Evolutionary conservation across 2,888 invertebrate species (phyloP).

Genomic region (Caenorhabditis sp.): DNA sequence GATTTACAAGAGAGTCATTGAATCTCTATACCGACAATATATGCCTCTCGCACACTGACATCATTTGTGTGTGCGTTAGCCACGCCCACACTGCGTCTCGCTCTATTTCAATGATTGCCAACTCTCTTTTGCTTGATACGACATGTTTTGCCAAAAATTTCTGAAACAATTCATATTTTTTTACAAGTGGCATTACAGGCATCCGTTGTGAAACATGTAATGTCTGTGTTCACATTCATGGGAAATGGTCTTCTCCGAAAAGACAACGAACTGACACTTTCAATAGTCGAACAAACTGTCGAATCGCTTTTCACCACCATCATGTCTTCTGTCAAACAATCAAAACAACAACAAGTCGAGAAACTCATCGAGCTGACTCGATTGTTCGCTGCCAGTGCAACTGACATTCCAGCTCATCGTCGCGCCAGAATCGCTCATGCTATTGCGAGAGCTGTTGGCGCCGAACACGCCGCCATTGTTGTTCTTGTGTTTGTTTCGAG

Average conservation of each 20-base stretch:
- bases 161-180: too few species aligned
- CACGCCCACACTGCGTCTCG: too few species aligned
- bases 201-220: slow-evolving; percentile 88
- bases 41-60: too few species aligned
- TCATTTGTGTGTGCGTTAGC: too few species aligned
- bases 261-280: slow-evolving; percentile 66
- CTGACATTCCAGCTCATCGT: slow-evolving; percentile 92
- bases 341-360: slow-evolving; percentile 20
- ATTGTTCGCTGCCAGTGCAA: slow-evolving; percentile 88
- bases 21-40: too few species aligned
- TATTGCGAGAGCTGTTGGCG: slow-evolving; percentile 54
- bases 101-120: too few species aligned
- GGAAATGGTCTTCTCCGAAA: slow-evolving; percentile 83
- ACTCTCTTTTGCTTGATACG: too few species aligned
- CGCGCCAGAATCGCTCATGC: slow-evolving; percentile 74
- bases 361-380: slow-evolving; percentile 76
- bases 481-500: slow-evolving; percentile 71
- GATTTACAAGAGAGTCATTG: too few species aligned
- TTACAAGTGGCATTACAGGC: too few species aligned
- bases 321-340: slow-evolving; percentile 15
- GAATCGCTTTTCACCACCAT: slow-evolving; percentile 61
- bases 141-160: too few species aligned
- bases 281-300: slow-evolving; percentile 63
- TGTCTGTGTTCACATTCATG: slow-evolving; percentile 97
- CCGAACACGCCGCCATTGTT: slow-evolving; percentile 72